Evolutionary conservation across 2,888 invertebrate species (phyloP).

Genomic region (Perizoma flavofasciatum): DNA sequence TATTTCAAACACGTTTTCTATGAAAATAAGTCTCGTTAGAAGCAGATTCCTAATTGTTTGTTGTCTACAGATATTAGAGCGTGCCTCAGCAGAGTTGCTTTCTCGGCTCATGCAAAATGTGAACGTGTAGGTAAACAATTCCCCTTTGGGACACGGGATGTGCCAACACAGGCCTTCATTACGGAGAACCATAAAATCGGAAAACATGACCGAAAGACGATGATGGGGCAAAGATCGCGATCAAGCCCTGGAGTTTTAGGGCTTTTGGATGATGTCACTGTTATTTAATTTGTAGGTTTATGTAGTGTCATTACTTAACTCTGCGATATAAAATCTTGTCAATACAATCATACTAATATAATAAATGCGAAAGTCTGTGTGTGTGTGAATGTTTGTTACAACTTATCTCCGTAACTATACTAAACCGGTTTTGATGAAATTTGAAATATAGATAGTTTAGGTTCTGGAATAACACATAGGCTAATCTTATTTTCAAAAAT

Average conservation of each 20-base stretch:
- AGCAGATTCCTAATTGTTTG: conserved; percentile 47
- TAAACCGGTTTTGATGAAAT: too few species aligned
- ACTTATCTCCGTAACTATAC: too few species aligned
- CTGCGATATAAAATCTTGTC: too few species aligned
- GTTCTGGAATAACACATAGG: too few species aligned
- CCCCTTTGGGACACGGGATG: conserved; percentile 60
- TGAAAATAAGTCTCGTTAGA: conserved; percentile 23
- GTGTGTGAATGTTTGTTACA: too few species aligned
- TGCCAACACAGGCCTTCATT: conserved; percentile 65
- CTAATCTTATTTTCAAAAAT: too few species aligned
- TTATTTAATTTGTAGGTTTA: conserved; percentile 6
- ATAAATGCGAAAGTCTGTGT: too few species aligned
- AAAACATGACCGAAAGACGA: conserved; percentile 53
- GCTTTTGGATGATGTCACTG: conserved; percentile 16
- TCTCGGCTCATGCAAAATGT: conserved; percentile 60
- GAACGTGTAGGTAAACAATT: conserved; percentile 64
- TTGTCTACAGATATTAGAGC: conserved; percentile 50
- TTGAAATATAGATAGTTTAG: too few species aligned
- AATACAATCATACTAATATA: too few species aligned
- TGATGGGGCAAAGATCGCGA: conserved; percentile 40
- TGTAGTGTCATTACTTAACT: background rate
- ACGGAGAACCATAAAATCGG: conserved; percentile 68
- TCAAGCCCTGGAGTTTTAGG: conserved; percentile 27
- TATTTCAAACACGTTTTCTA: conserved; percentile 22
- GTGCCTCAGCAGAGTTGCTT: conserved; percentile 57